Percentiles rank a stretch among this genome's conserved stretches.
Evolutionary conservation across 2,113 vertebrate genomes (phyloP).

Genomic region (Centrocercus urophasianus): DNA sequence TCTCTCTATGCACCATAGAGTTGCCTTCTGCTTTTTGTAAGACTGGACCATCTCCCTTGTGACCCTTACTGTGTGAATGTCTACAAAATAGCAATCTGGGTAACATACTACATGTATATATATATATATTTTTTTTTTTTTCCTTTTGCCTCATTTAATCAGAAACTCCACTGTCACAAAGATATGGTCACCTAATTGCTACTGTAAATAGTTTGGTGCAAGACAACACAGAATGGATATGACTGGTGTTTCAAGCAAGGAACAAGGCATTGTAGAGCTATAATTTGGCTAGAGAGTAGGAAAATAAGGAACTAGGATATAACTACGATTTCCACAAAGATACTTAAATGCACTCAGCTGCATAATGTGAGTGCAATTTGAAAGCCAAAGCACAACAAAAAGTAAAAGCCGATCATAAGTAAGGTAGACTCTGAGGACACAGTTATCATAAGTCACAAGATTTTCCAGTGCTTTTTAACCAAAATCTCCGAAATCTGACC

Average conservation of each 20-base stretch:
- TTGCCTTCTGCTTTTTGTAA: background rate
- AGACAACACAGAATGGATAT: background rate
- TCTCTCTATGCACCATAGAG: background rate
- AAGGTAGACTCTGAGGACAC: background rate
- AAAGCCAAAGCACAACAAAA: background rate
- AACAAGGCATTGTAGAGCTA: background rate
- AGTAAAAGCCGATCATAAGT: background rate
- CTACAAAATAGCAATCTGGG: background rate
- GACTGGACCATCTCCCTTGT: background rate
- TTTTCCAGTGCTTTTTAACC: background rate
- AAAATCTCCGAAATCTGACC: background rate
- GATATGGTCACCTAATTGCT: background rate
- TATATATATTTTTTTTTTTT: background rate
- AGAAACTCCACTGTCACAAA: background rate
- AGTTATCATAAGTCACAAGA: background rate
- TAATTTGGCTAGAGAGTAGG: background rate
- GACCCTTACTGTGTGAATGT: background rate
- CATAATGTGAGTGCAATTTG: background rate
- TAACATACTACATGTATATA: background rate
- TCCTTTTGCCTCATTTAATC: background rate
- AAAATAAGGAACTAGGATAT: background rate
- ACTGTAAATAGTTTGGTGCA: background rate
- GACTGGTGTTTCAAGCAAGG: background rate
- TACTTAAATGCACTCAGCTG: background rate
- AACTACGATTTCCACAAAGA: background rate